Base-by-base conservation (phyloP, 2,113 vertebrate species). In the Egretta garzetta region DNA sequence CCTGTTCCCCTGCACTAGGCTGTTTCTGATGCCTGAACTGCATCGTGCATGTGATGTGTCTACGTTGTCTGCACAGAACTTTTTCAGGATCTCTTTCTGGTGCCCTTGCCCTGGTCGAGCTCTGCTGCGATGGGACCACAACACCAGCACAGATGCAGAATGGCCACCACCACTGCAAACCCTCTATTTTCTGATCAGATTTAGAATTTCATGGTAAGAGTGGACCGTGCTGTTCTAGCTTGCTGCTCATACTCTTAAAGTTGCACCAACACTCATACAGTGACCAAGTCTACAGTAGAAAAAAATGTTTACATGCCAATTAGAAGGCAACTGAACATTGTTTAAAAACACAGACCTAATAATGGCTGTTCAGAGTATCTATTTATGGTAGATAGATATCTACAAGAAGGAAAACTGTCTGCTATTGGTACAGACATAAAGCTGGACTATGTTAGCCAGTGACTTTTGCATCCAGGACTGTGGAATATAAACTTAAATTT, bases 21-120 rank as follows among this genome's bases (percentile, higher is more conserved):
- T 72, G 28, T 52, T 73, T 60, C 58, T 86, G 63, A 3, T 43
- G 24, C 19, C 55, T 71, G 86, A 56, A 12, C 66, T 88, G 26
- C 45, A 55, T 2, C 0, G 0, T 35, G 5, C 52, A n/a, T 53
- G 10, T n/a, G 59, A 45, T 81, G 6, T 62, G 35, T 43, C 62
- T 63, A 4, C 3, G 0, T 4, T 11, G 4, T 21, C 55, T 77
- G 53, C 33, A 64, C 32, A 45, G 59, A 77, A 23, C 5, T 88
- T 82, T 64, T 80, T 43, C 27, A 64, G 16, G 24, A 56, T 27
- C 20, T 72, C 37, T 62, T 67, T 47, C 35, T 64, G 35, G 27
- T 60, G 75, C 45, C 19, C 39, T 85, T 37, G 8, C 4, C 9
- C 8, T 63, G 12, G 7, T 12, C 79, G 26, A 72, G 47, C 56